Evolutionary conservation across 2,888 invertebrate species (phyloP).

Genomic region (Phyllotreta cruciferae): DNA sequence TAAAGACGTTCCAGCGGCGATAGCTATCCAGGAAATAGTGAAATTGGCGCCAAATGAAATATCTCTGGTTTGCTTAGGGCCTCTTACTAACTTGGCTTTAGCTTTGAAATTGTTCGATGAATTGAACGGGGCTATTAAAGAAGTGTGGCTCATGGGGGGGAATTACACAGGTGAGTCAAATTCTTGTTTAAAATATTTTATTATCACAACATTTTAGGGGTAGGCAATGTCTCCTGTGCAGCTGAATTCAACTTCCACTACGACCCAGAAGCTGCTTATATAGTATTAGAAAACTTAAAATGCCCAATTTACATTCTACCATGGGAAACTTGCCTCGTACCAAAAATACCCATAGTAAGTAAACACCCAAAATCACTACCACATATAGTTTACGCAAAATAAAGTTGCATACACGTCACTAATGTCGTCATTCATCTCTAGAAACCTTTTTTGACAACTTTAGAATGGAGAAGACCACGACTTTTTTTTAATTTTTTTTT

Average conservation of each 20-base stretch:
- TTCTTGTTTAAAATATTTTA: too few relatives aligned
- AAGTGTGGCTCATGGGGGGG: slow-evolving; percentile 81
- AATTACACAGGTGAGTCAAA: slow-evolving; percentile 77
- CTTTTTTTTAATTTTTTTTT: not conserved
- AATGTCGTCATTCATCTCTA: too few relatives aligned
- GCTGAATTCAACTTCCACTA: slow-evolving; percentile 81
- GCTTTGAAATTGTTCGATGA: slow-evolving; percentile 73
- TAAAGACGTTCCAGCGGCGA: slow-evolving; percentile 60
- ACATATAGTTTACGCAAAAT: too few relatives aligned
- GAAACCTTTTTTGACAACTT: too few relatives aligned
- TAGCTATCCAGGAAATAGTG: slow-evolving; percentile 67
- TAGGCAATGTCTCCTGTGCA: slow-evolving; percentile 67
- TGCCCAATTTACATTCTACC: slow-evolving; percentile 70
- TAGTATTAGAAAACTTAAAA: slow-evolving; percentile 68
- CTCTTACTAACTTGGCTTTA: slow-evolving; percentile 82
- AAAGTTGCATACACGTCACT: too few relatives aligned
- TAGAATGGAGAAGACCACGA: too few relatives aligned
- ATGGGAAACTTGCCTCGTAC: slow-evolving; percentile 68
- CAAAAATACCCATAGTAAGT: slow-evolving; percentile 54
- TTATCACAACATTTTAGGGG: slow-evolving; percentile 60
- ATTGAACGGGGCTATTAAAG: slow-evolving; percentile 69
- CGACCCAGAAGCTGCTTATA: slow-evolving; percentile 80
- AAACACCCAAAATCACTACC: slow-evolving; percentile 34
- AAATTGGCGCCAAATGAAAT: slow-evolving; percentile 65
- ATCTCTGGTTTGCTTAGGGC: slow-evolving; percentile 71